Conservation (phyloP, 2,888 invertebrate genomes). For the Drosophila kokeensis region DNA sequence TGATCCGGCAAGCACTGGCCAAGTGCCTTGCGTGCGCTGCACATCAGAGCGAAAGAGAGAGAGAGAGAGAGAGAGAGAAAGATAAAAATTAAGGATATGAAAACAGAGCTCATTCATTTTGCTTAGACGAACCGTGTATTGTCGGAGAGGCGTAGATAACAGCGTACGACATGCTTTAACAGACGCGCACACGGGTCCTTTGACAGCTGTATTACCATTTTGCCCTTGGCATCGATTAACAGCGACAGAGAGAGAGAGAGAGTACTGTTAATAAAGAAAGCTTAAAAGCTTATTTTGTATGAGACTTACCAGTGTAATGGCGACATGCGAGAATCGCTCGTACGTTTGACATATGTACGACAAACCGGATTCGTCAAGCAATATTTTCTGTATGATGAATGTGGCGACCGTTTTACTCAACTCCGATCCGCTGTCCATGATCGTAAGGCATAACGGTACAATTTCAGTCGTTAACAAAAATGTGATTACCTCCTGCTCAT, state of each 20-base stretch:
- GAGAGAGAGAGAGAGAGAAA: background rate
- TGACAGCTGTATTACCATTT: constrained; percentile 98
- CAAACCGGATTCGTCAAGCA: constrained; percentile 98
- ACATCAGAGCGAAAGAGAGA: constrained; percentile 48
- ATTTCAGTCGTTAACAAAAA: constrained; percentile 99
- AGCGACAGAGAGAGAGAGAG: background rate
- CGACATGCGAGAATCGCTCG: constrained; percentile 99
- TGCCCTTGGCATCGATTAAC: constrained; percentile 88
- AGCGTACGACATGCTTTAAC: constrained; percentile 98
- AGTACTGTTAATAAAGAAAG: background rate
- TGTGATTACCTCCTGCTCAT: constrained; percentile 99
- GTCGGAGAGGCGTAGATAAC: constrained; percentile 98
- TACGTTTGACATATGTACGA: constrained; percentile 99
- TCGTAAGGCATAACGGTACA: constrained; percentile 98
- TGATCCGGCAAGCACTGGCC: constrained; percentile 99
- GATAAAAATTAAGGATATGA: background rate
- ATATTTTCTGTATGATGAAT: constrained; percentile 98
- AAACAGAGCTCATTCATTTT: background rate
- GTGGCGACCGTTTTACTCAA: constrained; percentile 99
- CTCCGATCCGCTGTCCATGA: constrained; percentile 99
- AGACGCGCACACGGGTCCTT: constrained; percentile 98
- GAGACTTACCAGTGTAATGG: constrained; percentile 94
- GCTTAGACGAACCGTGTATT: constrained; percentile 91
- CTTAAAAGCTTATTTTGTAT: background rate
- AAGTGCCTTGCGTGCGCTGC: constrained; percentile 96